Evolutionary conservation across 2,888 invertebrate genomes (phyloP).

Genomic region (Anthoptus insignis): DNA sequence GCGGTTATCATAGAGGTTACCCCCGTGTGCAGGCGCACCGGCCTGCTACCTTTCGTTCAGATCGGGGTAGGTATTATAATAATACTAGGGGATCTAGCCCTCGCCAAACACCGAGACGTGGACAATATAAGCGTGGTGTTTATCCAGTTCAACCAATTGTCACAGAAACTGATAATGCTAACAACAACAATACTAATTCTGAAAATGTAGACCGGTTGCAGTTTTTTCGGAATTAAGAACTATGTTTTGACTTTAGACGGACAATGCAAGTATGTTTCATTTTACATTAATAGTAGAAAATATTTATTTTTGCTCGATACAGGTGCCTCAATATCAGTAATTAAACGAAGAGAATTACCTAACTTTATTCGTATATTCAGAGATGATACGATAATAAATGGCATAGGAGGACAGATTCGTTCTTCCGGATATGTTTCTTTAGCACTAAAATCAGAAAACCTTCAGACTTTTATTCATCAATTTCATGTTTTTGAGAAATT

Average conservation of each 20-base stretch:
- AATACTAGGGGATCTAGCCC: slow-evolving; percentile 1
- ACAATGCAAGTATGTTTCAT: slow-evolving; percentile 11
- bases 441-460: neutral
- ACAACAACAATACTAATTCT: neutral
- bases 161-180: neutral
- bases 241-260: slow-evolving; percentile 2
- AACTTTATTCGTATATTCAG: neutral
- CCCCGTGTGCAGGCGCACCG: neutral
- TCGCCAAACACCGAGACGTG: neutral
- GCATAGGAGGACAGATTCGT: slow-evolving; percentile 22
- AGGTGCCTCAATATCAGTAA: slow-evolving; percentile 14
- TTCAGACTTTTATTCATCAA: slow-evolving; percentile 8
- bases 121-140: neutral
- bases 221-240: slow-evolving; percentile 17
- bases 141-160: neutral
- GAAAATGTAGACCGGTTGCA: slow-evolving; percentile 3
- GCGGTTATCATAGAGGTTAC: neutral
- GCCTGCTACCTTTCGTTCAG: slow-evolving; percentile 1
- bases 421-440: slow-evolving; percentile 9
- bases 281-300: slow-evolving; percentile 11
- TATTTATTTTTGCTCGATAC: slow-evolving; percentile 9
- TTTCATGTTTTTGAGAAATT: slow-evolving; percentile 16
- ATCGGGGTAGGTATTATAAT: slow-evolving; percentile 8
- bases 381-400: slow-evolving; percentile 12
- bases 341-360: slow-evolving; percentile 8